Evolutionary conservation across 2,888 invertebrate species (phyloP).

Genomic region (Caenorhabditis drosophilae): DNA sequence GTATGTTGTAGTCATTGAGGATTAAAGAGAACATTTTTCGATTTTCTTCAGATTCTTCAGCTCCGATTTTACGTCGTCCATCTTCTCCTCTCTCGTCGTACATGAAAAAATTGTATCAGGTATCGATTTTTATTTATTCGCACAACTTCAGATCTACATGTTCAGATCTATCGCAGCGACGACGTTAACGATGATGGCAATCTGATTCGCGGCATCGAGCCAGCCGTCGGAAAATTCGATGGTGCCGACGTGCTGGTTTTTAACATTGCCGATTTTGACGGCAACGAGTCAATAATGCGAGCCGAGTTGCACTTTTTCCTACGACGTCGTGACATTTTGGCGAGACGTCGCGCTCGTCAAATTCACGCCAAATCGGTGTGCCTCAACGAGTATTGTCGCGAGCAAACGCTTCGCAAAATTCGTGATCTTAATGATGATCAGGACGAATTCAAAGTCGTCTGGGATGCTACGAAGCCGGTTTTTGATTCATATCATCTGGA

Average conservation of each 20-base stretch:
- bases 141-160: not conserved
- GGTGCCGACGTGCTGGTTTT: slow-evolving; percentile 48
- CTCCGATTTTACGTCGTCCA: slow-evolving; percentile 12
- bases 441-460: slow-evolving; percentile 34
- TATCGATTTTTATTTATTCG: not conserved
- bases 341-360: slow-evolving; percentile 33
- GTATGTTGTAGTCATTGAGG: no score
- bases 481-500: slow-evolving; percentile 46
- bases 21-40: no score
- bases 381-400: slow-evolving; percentile 44
- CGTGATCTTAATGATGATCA: slow-evolving; percentile 13
- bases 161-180: slow-evolving; percentile 39
- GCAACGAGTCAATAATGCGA: slow-evolving; percentile 41
- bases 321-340: slow-evolving; percentile 23
- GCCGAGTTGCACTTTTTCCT: slow-evolving; percentile 50
- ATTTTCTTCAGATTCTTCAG: no score
- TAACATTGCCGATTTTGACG: slow-evolving; percentile 38
- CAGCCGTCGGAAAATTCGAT: slow-evolving; percentile 44
- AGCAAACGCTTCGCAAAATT: slow-evolving; percentile 20
- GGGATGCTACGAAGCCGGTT: slow-evolving; percentile 45
- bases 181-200: slow-evolving; percentile 50
- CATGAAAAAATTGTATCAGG: slow-evolving; percentile 34
- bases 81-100: slow-evolving; percentile 20
- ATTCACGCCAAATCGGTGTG: slow-evolving; percentile 42
- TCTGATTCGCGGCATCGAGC: slow-evolving; percentile 39